These are phyloP conservation scores for Ictalurus punctatus DNA, from an alignment of 2,113 vertebrate species.

Conservation along the genomic window DNA sequence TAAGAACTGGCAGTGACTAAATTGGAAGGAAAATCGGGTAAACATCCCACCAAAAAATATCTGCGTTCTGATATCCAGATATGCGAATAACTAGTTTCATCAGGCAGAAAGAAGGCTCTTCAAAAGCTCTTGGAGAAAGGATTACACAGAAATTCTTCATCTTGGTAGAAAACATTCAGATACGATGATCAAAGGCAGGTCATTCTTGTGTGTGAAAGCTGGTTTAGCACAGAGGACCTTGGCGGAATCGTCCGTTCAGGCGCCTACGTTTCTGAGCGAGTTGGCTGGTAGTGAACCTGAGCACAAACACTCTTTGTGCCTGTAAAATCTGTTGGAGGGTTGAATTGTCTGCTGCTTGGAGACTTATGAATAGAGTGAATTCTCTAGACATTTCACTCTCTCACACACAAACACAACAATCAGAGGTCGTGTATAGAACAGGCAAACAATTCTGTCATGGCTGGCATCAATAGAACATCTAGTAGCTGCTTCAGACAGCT, in stretches of 20 bases:
- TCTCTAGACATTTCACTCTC: conserved; percentile 20
- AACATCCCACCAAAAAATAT: neutral
- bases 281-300: neutral
- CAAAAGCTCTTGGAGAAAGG: neutral
- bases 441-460: neutral
- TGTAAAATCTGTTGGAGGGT: neutral
- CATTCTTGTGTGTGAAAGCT: neutral
- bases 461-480: neutral
- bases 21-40: neutral
- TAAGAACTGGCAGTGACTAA: neutral
- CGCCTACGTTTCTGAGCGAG: neutral
- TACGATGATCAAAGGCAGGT: neutral
- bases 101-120: neutral
- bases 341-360: conserved; percentile 1
- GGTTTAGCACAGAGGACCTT: conserved; percentile 2
- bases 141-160: neutral
- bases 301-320: conserved; percentile 21
- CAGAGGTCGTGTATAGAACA: neutral
- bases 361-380: conserved; percentile 17
- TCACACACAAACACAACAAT: conserved; percentile 8
- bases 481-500: neutral
- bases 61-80: neutral
- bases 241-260: neutral
- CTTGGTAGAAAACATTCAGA: neutral
- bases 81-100: neutral